A percentile compares a stretch with the other conserved stretches of the same genome.
Conservation (phyloP, 2,113 vertebrate genomes). For the Promerops cafer region DNA sequence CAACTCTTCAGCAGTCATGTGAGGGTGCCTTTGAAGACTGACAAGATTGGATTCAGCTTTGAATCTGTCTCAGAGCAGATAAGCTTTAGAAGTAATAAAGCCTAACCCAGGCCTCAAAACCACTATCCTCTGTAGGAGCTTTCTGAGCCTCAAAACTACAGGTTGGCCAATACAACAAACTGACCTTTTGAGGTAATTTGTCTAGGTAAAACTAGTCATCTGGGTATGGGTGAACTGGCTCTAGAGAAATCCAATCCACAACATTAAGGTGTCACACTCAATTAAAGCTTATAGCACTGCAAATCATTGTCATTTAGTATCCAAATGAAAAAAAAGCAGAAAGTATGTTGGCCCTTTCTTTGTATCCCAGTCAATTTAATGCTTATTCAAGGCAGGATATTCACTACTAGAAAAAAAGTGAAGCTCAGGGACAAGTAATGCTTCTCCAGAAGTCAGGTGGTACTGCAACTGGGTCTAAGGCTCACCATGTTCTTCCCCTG, state of each 20-base stretch:
- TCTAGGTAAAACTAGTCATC: background rate
- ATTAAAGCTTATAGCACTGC: background rate
- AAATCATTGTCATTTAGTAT: background rate
- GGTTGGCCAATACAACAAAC: background rate
- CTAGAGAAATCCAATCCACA: background rate
- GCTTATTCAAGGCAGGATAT: background rate
- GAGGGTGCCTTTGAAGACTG: background rate
- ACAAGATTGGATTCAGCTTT: background rate
- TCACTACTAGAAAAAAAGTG: background rate
- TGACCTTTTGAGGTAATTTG: background rate
- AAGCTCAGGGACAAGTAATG: background rate
- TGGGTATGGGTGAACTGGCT: background rate
- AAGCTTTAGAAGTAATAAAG: background rate
- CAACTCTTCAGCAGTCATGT: background rate
- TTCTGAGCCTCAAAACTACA: background rate
- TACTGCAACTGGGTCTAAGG: background rate
- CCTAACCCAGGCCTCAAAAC: background rate
- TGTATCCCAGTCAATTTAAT: background rate
- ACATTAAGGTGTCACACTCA: accelerated
- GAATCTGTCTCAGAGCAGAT: background rate
- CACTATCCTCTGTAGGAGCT: background rate
- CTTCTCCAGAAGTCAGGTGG: background rate
- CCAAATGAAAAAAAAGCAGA: background rate
- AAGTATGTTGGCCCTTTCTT: background rate
- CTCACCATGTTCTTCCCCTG: background rate